A percentile compares a stretch with the other conserved stretches of the same genome.
Conservation (phyloP, 1,140 invertebrate species). For the Druon quercuslanigerum region DNA sequence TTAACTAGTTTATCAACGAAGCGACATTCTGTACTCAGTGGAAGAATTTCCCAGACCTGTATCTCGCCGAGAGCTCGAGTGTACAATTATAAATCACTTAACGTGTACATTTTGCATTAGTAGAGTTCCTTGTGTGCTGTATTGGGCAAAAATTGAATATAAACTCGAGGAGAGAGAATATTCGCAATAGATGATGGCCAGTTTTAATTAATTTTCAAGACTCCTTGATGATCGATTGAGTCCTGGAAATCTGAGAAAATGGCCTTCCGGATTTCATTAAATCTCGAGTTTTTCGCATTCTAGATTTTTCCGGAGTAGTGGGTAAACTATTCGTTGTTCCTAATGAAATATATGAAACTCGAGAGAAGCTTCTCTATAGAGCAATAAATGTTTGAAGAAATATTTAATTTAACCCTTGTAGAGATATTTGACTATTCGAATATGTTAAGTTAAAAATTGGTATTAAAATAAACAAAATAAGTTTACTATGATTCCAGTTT, state of each 20-base stretch:
- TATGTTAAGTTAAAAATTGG: too few relatives aligned
- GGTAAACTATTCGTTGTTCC: neutral
- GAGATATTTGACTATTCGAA: too few relatives aligned
- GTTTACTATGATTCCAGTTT: too few relatives aligned
- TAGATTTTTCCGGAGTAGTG: neutral
- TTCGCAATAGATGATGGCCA: neutral
- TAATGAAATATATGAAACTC: neutral
- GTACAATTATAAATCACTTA: slow-evolving; percentile 28
- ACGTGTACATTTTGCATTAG: slow-evolving; percentile 16
- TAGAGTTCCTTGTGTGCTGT: neutral
- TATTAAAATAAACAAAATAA: too few relatives aligned
- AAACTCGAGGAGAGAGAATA: slow-evolving; percentile 1
- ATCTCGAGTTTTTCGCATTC: neutral
- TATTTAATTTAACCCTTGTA: too few relatives aligned
- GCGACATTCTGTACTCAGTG: neutral
- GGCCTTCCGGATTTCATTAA: slow-evolving; percentile 2
- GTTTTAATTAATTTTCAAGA: slow-evolving; percentile 20
- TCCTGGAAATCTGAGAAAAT: neutral
- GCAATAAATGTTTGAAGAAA: too few relatives aligned
- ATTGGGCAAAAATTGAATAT: neutral
- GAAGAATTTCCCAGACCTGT: neutral
- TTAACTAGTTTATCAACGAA: slow-evolving; percentile 19
- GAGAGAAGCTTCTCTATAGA: too few relatives aligned
- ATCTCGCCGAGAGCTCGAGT: neutral
- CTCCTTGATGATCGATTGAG: neutral